Conservation (phyloP, 2,888 invertebrate genomes). For the Chydorus sphaericus region DNA sequence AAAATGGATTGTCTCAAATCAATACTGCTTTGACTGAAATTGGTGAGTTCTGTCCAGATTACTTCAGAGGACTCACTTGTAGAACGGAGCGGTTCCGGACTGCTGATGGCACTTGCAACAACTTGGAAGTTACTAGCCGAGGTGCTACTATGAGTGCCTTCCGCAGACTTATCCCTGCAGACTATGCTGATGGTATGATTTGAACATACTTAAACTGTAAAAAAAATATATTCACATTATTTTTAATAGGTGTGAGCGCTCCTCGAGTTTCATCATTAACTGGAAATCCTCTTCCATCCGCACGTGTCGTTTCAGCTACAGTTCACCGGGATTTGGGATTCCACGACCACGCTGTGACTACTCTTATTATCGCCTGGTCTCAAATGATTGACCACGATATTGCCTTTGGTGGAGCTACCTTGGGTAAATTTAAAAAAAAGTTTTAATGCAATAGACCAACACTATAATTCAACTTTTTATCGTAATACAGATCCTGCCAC, state of each 20-base stretch:
- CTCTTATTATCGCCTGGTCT: conserved; percentile 66
- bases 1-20: conserved; percentile 24
- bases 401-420: conserved; percentile 31
- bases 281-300: conserved; percentile 42
- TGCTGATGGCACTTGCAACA: conserved; percentile 24
- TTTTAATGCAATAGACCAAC: background rate
- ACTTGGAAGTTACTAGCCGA: conserved; percentile 24
- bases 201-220: background rate
- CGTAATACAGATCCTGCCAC: conserved; percentile 20
- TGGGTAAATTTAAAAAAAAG: conserved; percentile 25
- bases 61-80: conserved; percentile 20
- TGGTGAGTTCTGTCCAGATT: conserved; percentile 23
- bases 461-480: background rate
- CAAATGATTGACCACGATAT: conserved; percentile 36
- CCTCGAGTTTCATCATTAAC: conserved; percentile 20
- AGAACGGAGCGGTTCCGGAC: conserved; percentile 22
- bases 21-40: conserved; percentile 24
- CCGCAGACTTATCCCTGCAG: conserved; percentile 24
- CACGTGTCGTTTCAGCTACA: conserved; percentile 47
- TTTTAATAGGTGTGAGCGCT: conserved; percentile 19
- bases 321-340: conserved; percentile 45
- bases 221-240: background rate
- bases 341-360: conserved; percentile 51
- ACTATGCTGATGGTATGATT: conserved; percentile 24
- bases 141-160: conserved; percentile 23